These are phyloP conservation scores for Tineola bisselliella DNA, from an alignment of 2,888 invertebrate species.

Conservation along the genomic window DNA sequence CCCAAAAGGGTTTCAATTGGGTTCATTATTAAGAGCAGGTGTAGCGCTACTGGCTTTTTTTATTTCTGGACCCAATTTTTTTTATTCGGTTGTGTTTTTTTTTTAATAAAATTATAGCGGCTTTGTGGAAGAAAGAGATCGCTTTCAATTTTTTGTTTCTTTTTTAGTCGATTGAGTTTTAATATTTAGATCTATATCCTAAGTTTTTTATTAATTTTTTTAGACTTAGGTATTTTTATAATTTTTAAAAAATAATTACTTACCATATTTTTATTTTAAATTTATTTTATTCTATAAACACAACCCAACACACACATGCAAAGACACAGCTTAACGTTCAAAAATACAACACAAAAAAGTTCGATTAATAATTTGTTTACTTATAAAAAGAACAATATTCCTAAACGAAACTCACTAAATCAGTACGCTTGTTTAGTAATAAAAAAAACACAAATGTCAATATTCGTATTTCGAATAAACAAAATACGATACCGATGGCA, in stretches of 20 bases:
- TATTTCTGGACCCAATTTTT: not conserved
- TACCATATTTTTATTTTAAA: not conserved
- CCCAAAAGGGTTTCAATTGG: constrained; percentile 2
- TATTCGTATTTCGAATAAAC: constrained; percentile 12
- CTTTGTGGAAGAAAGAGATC: no score
- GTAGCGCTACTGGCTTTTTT: not conserved
- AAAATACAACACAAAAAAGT: no score
- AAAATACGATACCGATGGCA: constrained; percentile 20
- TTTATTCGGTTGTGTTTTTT: no score
- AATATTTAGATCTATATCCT: no score
- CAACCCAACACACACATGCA: not conserved
- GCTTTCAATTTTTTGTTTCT: not conserved
- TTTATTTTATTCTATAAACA: not conserved
- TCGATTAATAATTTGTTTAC: no score
- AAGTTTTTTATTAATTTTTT: no score
- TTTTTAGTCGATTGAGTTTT: not conserved
- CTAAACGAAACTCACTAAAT: no score
- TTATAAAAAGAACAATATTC: no score
- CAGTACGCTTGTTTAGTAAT: not conserved
- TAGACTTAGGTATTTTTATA: no score
- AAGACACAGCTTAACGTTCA: not conserved
- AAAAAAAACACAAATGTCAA: constrained; percentile 17
- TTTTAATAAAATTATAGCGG: no score
- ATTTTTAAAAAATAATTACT: no score
- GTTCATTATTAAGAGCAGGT: not conserved